These are phyloP conservation scores for Stegana nigrithorax DNA, from an alignment of 2,888 invertebrate genomes.

Conservation along the genomic window DNA sequence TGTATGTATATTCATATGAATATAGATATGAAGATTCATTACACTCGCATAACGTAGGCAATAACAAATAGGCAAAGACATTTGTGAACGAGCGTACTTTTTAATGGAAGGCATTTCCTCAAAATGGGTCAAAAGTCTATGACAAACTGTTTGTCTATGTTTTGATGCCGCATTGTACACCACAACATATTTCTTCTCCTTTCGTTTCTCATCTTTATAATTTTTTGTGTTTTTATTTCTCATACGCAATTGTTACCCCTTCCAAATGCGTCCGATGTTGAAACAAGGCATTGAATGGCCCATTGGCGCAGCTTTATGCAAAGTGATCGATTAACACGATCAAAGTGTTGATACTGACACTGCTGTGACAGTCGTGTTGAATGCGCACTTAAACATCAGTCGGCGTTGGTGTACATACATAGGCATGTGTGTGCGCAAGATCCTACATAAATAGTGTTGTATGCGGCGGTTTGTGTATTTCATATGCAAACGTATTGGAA, in stretches of 20 bases:
- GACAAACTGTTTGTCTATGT: slow-evolving; percentile 50
- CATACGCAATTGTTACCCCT: too few species aligned
- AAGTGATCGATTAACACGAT: slow-evolving; percentile 63
- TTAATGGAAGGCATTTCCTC: slow-evolving; percentile 60
- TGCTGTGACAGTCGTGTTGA: slow-evolving; percentile 41
- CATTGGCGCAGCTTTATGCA: slow-evolving; percentile 37
- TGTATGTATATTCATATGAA: too few species aligned
- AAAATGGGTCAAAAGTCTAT: slow-evolving; percentile 69
- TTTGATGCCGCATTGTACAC: slow-evolving; percentile 35
- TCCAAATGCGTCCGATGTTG: slow-evolving; percentile 14
- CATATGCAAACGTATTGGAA: slow-evolving; percentile 57
- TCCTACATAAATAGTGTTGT: not conserved
- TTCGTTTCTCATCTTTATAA: too few species aligned
- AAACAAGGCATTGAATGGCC: slow-evolving; percentile 35
- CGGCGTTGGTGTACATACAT: slow-evolving; percentile 14
- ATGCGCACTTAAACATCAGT: not conserved
- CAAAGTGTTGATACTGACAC: slow-evolving; percentile 61
- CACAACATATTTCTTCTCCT: not conserved
- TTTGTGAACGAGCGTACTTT: not conserved
- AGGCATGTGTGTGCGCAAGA: not conserved
- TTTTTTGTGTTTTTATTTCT: not conserved
- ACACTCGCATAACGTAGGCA: too few species aligned
- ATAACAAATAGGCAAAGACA: not conserved
- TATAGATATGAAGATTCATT: too few species aligned
- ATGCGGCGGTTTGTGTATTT: slow-evolving; percentile 25